phyloP scores from a whole-genome alignment of 2,888 invertebrate species.

The Drepana falcataria region DNA sequence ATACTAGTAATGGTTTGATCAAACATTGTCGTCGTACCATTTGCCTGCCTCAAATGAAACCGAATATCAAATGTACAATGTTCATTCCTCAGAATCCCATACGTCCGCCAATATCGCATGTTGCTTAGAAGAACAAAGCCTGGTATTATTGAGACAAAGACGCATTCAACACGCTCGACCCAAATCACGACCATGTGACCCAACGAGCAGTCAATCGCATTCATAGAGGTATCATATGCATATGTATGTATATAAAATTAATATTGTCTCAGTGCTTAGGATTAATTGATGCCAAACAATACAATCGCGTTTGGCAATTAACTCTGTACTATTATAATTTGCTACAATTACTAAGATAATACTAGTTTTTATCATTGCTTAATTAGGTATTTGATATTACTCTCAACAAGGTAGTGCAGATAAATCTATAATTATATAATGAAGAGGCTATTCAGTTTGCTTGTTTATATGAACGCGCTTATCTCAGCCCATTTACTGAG shows the following conservation, averaged over 20 bases:
- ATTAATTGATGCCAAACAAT: not conserved
- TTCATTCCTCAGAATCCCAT: conserved; percentile 6
- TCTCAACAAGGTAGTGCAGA: no score
- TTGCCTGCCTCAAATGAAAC: not conserved
- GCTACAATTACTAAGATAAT: no score
- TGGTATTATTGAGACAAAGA: conserved; percentile 28
- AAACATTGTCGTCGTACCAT: not conserved
- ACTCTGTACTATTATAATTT: no score
- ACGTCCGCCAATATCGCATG: conserved; percentile 8
- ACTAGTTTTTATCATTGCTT: no score
- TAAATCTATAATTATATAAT: no score
- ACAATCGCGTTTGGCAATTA: not conserved
- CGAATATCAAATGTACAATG: conserved; percentile 1
- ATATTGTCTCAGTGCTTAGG: not conserved
- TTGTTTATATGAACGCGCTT: no score
- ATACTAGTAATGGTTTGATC: not conserved
- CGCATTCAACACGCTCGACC: conserved; percentile 23
- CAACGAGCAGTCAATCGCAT: conserved; percentile 6
- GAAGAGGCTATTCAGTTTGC: no score
- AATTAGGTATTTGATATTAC: no score
- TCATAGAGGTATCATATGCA: not conserved
- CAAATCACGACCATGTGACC: conserved; percentile 22
- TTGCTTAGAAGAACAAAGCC: conserved; percentile 18
- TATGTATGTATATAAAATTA: not conserved
- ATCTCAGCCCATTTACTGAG: no score